Evolutionary conservation across 2,888 invertebrate genomes (phyloP).

Genomic region (Protonemura montana): DNA sequence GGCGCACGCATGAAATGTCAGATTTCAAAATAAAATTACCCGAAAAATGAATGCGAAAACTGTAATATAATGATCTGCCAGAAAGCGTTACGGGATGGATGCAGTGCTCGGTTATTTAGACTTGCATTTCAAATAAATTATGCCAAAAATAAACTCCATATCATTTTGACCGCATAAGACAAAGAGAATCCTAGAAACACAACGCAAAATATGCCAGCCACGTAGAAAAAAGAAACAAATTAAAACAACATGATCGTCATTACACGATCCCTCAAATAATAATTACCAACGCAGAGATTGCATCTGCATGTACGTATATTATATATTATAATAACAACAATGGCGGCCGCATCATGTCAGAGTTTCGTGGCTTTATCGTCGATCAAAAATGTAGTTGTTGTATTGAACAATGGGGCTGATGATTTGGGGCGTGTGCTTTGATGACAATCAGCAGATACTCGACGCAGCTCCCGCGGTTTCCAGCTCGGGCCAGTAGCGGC

Average conservation of each 20-base stretch:
- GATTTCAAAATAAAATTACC: neutral
- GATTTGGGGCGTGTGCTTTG: slow-evolving; percentile 31
- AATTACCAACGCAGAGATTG: slow-evolving; percentile 28
- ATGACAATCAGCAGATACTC: slow-evolving; percentile 26
- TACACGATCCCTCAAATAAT: slow-evolving; percentile 24
- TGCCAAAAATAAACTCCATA: too few relatives aligned
- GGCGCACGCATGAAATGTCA: neutral
- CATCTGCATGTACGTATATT: slow-evolving; percentile 8
- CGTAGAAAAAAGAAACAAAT: slow-evolving; percentile 16
- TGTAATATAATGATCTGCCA: neutral
- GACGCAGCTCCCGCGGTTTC: neutral
- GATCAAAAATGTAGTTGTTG: slow-evolving; percentile 35
- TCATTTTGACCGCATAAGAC: neutral
- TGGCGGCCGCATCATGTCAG: slow-evolving; percentile 23
- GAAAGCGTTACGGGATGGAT: neutral
- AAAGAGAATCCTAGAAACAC: neutral
- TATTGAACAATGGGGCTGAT: slow-evolving; percentile 10
- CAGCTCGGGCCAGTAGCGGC: neutral
- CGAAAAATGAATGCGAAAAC: neutral
- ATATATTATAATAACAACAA: slow-evolving; percentile 34
- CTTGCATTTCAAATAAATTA: too few relatives aligned
- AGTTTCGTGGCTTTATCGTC: slow-evolving; percentile 24
- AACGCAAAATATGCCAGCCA: neutral
- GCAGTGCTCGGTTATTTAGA: neutral
- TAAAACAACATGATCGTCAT: slow-evolving; percentile 9